Evolutionary conservation across 2,113 vertebrate genomes (phyloP), one percentile per base, ranked within the genome.

Genomic region (Merops nubicus): DNA sequence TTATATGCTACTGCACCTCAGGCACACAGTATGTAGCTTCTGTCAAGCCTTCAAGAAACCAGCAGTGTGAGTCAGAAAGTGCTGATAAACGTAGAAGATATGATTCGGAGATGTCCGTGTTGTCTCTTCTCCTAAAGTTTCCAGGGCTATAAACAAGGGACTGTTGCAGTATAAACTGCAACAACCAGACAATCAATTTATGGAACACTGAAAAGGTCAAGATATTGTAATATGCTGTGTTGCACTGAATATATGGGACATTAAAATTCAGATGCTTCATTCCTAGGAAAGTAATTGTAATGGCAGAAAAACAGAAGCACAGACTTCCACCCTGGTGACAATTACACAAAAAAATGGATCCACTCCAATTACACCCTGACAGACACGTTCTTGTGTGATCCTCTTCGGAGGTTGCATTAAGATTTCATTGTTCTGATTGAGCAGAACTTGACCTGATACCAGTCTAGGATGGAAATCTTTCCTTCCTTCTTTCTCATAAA

Each of bases 131-230:
- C 92, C 65, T 84, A 85, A 74, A 42, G 40, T 92, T 92, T 88
- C 91, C 77, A 92, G 79, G 65, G 80, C 50, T 94, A 60, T 97
- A 94, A 97, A 92, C 6, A 69, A 78, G 47, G 33, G 22, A 79
- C n/a, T n/a, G n/a, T n/a, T n/a, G n/a, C n/a, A n/a, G n/a, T n/a
- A n/a, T n/a, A 29, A 87, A 84, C 18, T 56, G 85, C 76, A 94
- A 94, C 5, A 43, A 81, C 54, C 62, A 88, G 75, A 84, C 67
- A 88, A 95, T 94, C 96, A 97, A 91, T 97, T 96, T 96, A 91
- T 48, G 85, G 91, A 96, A 91, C 92, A 85, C 29, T 96, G 89
- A 95, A 97, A 97, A 97, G 95, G 94, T 98, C 97, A 97, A 68
- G 59, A 51, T 96, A 89, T 51, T 87, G 53, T 89, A 91, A 89